These are phyloP conservation scores for Podabrus alpinus DNA, from an alignment of 2,888 invertebrate genomes.

Conservation along the genomic window DNA sequence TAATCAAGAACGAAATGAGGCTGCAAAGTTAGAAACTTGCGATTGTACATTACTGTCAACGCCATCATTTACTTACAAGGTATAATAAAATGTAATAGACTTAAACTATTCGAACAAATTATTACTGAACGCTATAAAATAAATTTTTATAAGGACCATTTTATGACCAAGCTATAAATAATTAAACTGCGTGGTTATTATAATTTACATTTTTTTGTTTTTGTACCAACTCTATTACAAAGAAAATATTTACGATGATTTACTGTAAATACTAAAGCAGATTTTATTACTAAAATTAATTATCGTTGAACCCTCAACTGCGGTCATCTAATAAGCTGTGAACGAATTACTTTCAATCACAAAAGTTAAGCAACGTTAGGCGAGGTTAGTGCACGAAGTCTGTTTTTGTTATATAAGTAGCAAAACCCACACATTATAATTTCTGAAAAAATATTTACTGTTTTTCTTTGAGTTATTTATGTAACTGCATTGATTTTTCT, in stretches of 20 bases:
- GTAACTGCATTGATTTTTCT: not conserved
- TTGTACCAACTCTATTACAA: not conserved
- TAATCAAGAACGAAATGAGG: not conserved
- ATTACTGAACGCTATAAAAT: not conserved
- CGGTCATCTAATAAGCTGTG: not conserved
- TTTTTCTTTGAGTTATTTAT: not conserved
- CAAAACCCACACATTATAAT: not conserved
- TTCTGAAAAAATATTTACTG: no score
- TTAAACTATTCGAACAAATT: not conserved
- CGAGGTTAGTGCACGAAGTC: not conserved
- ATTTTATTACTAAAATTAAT: not conserved
- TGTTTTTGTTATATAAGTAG: not conserved
- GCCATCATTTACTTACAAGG: not conserved
- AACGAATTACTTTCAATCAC: not conserved
- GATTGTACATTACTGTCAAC: not conserved
- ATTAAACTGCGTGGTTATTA: not conserved
- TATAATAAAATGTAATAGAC: conserved; percentile 2
- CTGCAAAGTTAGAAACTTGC: not conserved
- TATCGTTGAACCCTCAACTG: not conserved
- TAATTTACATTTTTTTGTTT: not conserved
- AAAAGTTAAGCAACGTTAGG: not conserved
- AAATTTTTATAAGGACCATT: not conserved
- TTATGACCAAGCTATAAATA: not conserved
- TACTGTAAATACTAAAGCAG: not conserved
- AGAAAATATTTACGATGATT: not conserved